Evolutionary conservation across 64 coral and sea anemone species (phyloP).

Genomic region (Acropora yongei): DNA sequence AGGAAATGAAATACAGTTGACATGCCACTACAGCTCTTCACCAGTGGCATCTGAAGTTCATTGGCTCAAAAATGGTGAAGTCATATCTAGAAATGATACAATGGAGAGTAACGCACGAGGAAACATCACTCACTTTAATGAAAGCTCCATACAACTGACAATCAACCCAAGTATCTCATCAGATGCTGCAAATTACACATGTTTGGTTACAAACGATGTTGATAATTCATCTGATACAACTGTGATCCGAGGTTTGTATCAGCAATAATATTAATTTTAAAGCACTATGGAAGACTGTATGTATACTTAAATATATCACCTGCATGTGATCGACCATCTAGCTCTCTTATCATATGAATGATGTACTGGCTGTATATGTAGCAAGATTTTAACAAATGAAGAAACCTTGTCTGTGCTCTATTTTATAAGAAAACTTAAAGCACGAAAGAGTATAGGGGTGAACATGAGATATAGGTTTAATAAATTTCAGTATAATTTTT

Average conservation of each 20-base stretch:
- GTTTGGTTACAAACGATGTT: neutral
- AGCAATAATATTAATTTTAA: neutral
- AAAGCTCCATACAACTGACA: conserved; percentile 1
- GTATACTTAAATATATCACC: too few species aligned
- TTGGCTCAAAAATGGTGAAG: neutral
- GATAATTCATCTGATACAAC: conserved; percentile 5
- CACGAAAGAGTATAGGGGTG: too few species aligned
- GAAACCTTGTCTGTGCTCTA: too few species aligned
- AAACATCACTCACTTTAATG: neutral
- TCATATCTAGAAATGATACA: neutral
- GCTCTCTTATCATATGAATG: too few species aligned
- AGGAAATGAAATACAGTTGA: conserved; percentile 6
- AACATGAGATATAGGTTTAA: too few species aligned
- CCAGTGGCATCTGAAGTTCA: neutral
- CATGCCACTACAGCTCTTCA: conserved; percentile 15
- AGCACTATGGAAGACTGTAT: too few species aligned
- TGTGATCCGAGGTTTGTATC: conserved; percentile 10
- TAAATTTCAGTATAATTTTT: too few species aligned
- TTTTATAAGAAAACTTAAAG: too few species aligned
- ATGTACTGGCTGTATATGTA: too few species aligned
- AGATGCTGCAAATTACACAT: conserved; percentile 8
- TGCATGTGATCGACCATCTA: too few species aligned
- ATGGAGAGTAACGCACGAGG: neutral
- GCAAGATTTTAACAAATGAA: too few species aligned
- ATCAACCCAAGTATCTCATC: neutral